Percentiles rank a stretch among this genome's conserved stretches.
Evolutionary conservation across 1,140 invertebrate species (phyloP).

Genomic region (Orius insidiosus): DNA sequence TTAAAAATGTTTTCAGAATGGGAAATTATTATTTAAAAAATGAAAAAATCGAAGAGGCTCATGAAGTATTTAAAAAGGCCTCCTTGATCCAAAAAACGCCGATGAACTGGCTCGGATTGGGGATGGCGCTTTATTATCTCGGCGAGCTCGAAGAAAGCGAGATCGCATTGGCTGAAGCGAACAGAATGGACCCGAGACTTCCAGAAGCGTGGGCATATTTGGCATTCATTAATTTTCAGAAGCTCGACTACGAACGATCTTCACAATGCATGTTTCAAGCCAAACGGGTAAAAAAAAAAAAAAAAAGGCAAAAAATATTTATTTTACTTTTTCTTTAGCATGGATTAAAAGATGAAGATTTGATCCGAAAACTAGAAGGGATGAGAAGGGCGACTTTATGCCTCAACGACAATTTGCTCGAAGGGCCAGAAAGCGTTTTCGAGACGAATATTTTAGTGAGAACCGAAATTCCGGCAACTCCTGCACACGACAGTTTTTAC

Average conservation of each 20-base stretch:
- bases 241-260: conserved; percentile 3
- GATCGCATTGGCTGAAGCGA: conserved; percentile 19
- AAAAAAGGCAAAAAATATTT: too few species aligned
- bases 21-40: conserved; percentile 7
- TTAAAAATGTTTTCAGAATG: neutral
- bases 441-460: too few species aligned
- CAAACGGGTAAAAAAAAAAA: neutral
- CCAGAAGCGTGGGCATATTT: conserved; percentile 21
- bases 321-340: too few species aligned
- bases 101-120: conserved; percentile 20
- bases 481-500: too few species aligned
- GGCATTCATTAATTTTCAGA: conserved; percentile 16
- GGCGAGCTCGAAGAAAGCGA: conserved; percentile 20
- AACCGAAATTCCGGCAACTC: too few species aligned
- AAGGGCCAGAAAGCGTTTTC: too few species aligned
- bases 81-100: conserved; percentile 16
- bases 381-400: too few species aligned
- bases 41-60: conserved; percentile 1
- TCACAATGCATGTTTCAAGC: conserved; percentile 9
- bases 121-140: conserved; percentile 18
- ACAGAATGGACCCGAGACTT: conserved; percentile 20
- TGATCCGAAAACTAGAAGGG: too few species aligned
- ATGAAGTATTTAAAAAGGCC: conserved; percentile 14
- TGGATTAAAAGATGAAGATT: too few species aligned
- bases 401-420: too few species aligned